Percentiles rank a stretch among this genome's conserved stretches.
Conservation (phyloP, 2,888 invertebrate genomes). For the Magallana nippona region DNA sequence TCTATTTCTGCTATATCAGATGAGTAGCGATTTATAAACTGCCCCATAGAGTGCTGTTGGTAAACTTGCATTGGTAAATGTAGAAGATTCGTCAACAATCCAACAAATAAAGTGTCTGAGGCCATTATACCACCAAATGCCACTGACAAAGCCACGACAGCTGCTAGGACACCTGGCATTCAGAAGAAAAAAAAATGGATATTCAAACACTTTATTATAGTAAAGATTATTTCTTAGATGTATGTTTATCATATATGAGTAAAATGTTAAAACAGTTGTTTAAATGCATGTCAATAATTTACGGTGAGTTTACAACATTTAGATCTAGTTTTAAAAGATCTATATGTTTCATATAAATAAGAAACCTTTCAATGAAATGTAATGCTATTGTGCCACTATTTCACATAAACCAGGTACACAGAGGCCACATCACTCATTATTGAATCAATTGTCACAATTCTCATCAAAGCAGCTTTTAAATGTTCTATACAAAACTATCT, state of each 20-base stretch:
- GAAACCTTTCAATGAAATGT: too few species aligned
- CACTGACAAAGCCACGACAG: constrained; percentile 68
- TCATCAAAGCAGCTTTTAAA: too few species aligned
- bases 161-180: constrained; percentile 69
- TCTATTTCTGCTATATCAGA: constrained; percentile 74
- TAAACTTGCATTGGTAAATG: constrained; percentile 71
- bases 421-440: too few species aligned
- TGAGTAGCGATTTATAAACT: constrained; percentile 79
- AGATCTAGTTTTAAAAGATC: too few species aligned
- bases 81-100: constrained; percentile 74
- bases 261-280: too few species aligned
- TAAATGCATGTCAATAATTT: too few species aligned
- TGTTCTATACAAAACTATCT: too few species aligned
- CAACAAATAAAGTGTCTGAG: constrained; percentile 75
- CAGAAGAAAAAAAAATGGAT: constrained; percentile 40
- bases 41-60: constrained; percentile 79
- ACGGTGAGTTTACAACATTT: too few species aligned
- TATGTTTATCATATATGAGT: background rate
- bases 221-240: background rate
- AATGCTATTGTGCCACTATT: too few species aligned
- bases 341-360: too few species aligned
- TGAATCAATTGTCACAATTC: too few species aligned
- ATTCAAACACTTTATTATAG: background rate
- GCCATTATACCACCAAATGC: constrained; percentile 80
- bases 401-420: too few species aligned